Conservation (phyloP, 1,140 invertebrate genomes). For the Magallana angulata region DNA sequence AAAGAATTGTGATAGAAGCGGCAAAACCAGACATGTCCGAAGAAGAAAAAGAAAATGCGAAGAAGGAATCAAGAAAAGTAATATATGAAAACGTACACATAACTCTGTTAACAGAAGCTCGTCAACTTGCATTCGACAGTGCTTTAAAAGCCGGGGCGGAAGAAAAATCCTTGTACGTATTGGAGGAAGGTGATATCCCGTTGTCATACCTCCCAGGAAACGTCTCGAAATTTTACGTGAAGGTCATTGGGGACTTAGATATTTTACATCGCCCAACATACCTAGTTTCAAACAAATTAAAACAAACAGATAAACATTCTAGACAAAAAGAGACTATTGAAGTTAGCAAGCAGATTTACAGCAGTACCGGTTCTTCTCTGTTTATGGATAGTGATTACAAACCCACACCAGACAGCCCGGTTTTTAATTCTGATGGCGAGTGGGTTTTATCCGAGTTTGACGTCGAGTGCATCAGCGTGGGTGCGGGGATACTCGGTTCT, state of each 20-base stretch:
- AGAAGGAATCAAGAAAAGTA: conserved; percentile 55
- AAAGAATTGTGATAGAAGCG: neutral
- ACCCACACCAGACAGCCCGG: conserved; percentile 58
- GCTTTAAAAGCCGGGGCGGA: conserved; percentile 65
- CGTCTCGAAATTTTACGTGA: conserved; percentile 68
- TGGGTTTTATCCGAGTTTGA: conserved; percentile 73
- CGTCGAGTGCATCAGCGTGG: conserved; percentile 73
- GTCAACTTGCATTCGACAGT: conserved; percentile 49
- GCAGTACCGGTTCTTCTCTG: conserved; percentile 49
- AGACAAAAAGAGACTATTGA: conserved; percentile 48
- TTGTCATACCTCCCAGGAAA: conserved; percentile 72
- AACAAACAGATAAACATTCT: neutral
- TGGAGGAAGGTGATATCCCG: conserved; percentile 65
- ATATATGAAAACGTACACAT: conserved; percentile 62
- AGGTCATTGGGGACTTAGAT: conserved; percentile 66
- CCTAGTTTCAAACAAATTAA: neutral
- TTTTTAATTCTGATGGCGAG: conserved; percentile 60
- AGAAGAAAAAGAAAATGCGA: conserved; percentile 39
- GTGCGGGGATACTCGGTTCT: conserved; percentile 74
- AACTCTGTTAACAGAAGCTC: conserved; percentile 55
- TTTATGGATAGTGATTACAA: conserved; percentile 34
- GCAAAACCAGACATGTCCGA: neutral
- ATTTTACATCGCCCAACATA: neutral
- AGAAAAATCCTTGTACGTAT: conserved; percentile 57
- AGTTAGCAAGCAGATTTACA: conserved; percentile 55